Base-by-base conservation (phyloP, 1,140 invertebrate genomes). In the Nixonia krombeini region DNA sequence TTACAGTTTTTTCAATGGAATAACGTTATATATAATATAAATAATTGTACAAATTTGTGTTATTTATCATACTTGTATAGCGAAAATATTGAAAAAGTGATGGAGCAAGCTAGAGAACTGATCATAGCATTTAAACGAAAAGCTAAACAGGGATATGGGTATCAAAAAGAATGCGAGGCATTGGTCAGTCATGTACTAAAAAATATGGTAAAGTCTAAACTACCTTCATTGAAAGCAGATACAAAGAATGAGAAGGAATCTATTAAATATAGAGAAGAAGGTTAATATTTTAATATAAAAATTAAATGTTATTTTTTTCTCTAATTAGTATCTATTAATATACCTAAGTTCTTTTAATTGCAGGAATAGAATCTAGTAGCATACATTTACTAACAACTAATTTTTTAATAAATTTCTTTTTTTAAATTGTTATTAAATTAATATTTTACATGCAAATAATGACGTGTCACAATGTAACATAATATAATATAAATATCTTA, bases 151-250 rank as follows among this genome's bases (percentile, higher is more conserved):
- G 82, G 82, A 13, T 85, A 84, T 51, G 81, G 82, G 16, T 66
- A 79, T 10, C 84, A 85, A 55, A 79, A 77, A 16, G 81, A 85
- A 42, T 75, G 81, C 23, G 81, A 84, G 45, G 73, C 72, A 35
- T 62, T 85, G n/a, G 52, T 84, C 3, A 58, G 66, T 12, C 74
- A 81, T 42, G 80, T 83, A 56, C 63, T 86, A 10, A 71, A 78
- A 45, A 85, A 85, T 52, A 84, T 86, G 80, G 50, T 65, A 0
- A 80, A 74, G 58, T 79, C 82, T 0, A 61, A 71, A 0, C 62
- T 85, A 40, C 84, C 84, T 8, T 4, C 26, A 7, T 56, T 85
- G 26, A 66, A 71, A 26, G 8, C 59, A 7, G 75, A 78, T 26
- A 29, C 16, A 6, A 86, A 86, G 58, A 78, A 84, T 45, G 72